Evolutionary conservation across 1,140 invertebrate species (phyloP).

Genomic region (Coenobita brevimanus): DNA sequence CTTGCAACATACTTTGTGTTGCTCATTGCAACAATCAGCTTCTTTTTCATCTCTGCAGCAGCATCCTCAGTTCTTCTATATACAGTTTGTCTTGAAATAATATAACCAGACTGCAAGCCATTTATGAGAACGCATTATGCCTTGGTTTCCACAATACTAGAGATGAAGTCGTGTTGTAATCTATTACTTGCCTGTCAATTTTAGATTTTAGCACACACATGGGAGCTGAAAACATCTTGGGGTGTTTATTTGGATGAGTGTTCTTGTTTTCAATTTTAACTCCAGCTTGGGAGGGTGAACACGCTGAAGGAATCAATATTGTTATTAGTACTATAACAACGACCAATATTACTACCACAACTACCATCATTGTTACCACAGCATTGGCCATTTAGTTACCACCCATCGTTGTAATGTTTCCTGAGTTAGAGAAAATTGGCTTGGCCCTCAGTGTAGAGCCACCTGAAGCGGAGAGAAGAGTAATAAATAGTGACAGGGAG

Average conservation of each 20-base stretch:
- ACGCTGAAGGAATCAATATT: too few species aligned
- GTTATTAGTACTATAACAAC: too few species aligned
- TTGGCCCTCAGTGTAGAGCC: too few species aligned
- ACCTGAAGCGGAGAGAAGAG: too few species aligned
- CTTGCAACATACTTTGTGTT: slow-evolving; percentile 3
- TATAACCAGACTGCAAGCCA: slow-evolving; percentile 21
- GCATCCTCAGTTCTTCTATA: slow-evolving; percentile 9
- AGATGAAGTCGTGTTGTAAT: slow-evolving; percentile 4
- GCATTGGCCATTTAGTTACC: too few species aligned
- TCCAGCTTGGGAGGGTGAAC: too few species aligned
- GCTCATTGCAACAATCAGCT: slow-evolving; percentile 24
- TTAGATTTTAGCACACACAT: slow-evolving; percentile 9
- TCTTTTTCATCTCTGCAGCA: slow-evolving; percentile 18
- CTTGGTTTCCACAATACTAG: slow-evolving; percentile 14
- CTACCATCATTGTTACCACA: too few species aligned
- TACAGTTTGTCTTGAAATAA: slow-evolving; percentile 32
- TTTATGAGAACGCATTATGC: background rate
- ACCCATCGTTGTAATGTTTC: too few species aligned
- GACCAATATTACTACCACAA: too few species aligned
- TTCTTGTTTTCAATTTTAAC: too few species aligned
- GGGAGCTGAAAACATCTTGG: background rate
- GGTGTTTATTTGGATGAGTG: background rate
- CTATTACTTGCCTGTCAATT: slow-evolving; percentile 4
- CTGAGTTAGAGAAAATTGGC: too few species aligned
- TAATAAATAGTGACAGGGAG: too few species aligned